Evolutionary conservation across 2,113 vertebrate genomes (phyloP), one percentile per base, ranked within the genome.

Genomic region (Pteronura brasiliensis): DNA sequence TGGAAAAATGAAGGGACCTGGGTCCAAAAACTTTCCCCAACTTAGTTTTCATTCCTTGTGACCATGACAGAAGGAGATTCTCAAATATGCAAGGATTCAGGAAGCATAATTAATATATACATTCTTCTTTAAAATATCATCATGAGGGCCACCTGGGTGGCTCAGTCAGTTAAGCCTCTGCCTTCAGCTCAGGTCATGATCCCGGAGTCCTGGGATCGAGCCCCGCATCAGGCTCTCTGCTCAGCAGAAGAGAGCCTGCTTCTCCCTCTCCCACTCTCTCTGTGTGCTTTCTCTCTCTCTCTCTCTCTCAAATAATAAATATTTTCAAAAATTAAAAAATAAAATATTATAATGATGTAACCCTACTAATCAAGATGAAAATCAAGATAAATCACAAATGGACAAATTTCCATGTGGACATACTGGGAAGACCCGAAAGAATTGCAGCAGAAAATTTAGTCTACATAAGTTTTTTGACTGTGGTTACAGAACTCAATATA

Each of bases 381-480:
- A 86, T 79, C 15, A 65, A 90, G 79, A 88, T 55, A 90, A 79
- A 83, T 92, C 23, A 92, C 25, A 72, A 71, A 67, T 21, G 14
- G 31, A 17, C 15, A 47, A 23, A 83, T 87, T 61, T 83, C 3
- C 74, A 17, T 25, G 69, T 25, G 31, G 82, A 95, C 39, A 4
- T 14, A 61, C 9, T 44, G 6, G 29, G 59, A 95, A 80, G 13
- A 55, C 0, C 17, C 74, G 82, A 29, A 93, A 93, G 4, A 44
- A 71, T 34, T 81, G 65, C 1, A 49, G 6, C 17, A 82, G 29
- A 95, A 89, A 86, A 71, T 92, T 86, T 81, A 82, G 15, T 67
- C 83, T 52, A 82, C 31, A 17, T 47, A 88, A 42, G 57, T 93
- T 76, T 96, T 93, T 95, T 86, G 31, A 83, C 29, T 93, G 42